Conservation (phyloP, 2,113 vertebrate species). For the Oreochromis niloticus region DNA sequence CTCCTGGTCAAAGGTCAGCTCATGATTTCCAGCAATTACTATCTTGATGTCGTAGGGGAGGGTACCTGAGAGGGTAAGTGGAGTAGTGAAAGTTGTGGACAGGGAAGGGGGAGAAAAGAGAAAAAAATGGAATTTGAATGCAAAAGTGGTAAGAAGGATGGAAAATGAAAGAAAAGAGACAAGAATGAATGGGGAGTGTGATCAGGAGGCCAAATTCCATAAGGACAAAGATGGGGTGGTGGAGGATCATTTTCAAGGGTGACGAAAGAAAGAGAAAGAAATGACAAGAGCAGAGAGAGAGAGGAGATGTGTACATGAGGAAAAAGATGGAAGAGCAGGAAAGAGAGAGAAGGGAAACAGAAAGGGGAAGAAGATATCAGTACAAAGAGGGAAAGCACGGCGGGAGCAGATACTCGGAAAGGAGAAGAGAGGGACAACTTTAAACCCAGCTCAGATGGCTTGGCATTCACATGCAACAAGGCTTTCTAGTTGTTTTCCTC, state of each 20-base stretch:
- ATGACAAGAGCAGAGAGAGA: neutral
- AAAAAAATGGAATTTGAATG: neutral
- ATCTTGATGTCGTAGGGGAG: constrained; percentile 96
- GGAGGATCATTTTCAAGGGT: neutral
- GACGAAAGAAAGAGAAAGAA: neutral
- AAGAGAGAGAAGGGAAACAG: neutral
- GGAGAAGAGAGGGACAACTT: neutral
- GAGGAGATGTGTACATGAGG: neutral
- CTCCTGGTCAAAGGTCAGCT: constrained; percentile 97
- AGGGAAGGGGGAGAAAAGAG: neutral
- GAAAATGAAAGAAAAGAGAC: neutral
- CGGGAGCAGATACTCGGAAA: neutral
- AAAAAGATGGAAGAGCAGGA: neutral
- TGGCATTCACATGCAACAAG: neutral
- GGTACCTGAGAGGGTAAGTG: constrained; percentile 73
- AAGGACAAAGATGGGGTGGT: neutral
- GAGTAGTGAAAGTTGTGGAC: neutral
- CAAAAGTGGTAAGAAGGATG: too few relatives aligned
- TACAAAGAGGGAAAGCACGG: neutral
- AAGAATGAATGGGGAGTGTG: neutral
- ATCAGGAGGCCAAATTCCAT: neutral
- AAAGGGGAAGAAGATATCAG: neutral
- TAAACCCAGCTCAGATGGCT: constrained; percentile 9
- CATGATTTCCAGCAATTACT: constrained; percentile 94
- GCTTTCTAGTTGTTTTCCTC: constrained; percentile 9